Percentiles rank a stretch among this genome's conserved stretches.
Evolutionary conservation across 2,797 vertebrate species (phyloP).

Genomic region (Phylloscopus collybita): DNA sequence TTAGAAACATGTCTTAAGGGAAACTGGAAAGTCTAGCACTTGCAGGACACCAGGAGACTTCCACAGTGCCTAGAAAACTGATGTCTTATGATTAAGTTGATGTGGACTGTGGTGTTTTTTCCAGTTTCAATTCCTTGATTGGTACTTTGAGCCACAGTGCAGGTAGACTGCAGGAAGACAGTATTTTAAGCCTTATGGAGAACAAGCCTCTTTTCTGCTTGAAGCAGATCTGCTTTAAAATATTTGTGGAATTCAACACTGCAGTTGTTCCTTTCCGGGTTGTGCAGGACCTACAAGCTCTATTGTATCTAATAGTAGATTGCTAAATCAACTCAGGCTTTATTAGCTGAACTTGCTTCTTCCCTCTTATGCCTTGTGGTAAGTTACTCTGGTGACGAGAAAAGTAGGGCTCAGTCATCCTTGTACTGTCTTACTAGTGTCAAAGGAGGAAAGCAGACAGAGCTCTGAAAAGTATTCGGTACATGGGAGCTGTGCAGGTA

Average conservation of each 20-base stretch:
- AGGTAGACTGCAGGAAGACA: not conserved
- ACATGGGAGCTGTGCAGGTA: not conserved
- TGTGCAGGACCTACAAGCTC: not conserved
- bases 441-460: not conserved
- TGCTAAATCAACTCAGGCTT: not conserved
- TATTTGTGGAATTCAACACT: conserved; percentile 3
- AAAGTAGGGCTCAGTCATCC: not conserved
- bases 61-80: not conserved
- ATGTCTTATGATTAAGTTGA: not conserved
- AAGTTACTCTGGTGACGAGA: not conserved
- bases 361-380: not conserved
- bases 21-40: not conserved
- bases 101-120: not conserved
- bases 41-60: not conserved
- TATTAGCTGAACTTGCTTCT: not conserved
- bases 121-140: not conserved
- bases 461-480: not conserved
- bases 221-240: not conserved
- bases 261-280: not conserved
- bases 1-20: not conserved
- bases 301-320: not conserved
- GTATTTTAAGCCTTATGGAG: not conserved
- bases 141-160: not conserved
- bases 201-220: not conserved
- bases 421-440: not conserved